phyloP scores from a whole-genome alignment of 2,797 vertebrate species.

The Salmo trutta region DNA sequence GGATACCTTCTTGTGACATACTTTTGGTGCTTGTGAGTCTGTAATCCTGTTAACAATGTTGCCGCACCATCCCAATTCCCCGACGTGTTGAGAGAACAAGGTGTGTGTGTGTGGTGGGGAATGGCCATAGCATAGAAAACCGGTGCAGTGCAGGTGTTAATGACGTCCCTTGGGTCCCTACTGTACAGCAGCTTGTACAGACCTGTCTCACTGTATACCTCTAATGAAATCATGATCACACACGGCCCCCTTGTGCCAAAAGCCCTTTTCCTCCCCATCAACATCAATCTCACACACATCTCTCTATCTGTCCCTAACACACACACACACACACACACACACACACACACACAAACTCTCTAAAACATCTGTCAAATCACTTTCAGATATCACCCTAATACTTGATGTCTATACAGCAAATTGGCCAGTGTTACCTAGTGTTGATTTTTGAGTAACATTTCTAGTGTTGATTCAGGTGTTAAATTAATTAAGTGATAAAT shows the following conservation, averaged over 20 bases:
- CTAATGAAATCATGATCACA: slow-evolving; percentile 79
- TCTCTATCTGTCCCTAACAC: neutral
- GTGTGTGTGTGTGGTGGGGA: neutral
- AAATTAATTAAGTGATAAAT: too few relatives aligned
- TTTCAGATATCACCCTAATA: neutral
- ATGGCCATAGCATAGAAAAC: slow-evolving; percentile 59
- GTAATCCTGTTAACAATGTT: neutral
- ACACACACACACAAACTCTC: neutral
- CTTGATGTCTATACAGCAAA: too few relatives aligned
- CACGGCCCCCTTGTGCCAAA: slow-evolving; percentile 68
- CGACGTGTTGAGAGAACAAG: too few relatives aligned
- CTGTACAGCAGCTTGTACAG: slow-evolving; percentile 63
- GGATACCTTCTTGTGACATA: slow-evolving; percentile 53
- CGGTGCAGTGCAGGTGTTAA: slow-evolving; percentile 72
- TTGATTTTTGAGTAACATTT: too few relatives aligned
- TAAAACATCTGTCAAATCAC: neutral
- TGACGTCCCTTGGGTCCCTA: slow-evolving; percentile 72
- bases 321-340: too few relatives aligned
- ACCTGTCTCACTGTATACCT: slow-evolving; percentile 72
- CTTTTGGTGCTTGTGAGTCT: slow-evolving; percentile 14
- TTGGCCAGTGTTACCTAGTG: too few relatives aligned
- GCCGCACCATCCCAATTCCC: too few relatives aligned
- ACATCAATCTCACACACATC: slow-evolving; percentile 44
- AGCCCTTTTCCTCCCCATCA: slow-evolving; percentile 65
- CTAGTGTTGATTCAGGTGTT: too few relatives aligned